Evolutionary conservation across 2,113 vertebrate species (phyloP).

Genomic region (Petromus typicus): DNA sequence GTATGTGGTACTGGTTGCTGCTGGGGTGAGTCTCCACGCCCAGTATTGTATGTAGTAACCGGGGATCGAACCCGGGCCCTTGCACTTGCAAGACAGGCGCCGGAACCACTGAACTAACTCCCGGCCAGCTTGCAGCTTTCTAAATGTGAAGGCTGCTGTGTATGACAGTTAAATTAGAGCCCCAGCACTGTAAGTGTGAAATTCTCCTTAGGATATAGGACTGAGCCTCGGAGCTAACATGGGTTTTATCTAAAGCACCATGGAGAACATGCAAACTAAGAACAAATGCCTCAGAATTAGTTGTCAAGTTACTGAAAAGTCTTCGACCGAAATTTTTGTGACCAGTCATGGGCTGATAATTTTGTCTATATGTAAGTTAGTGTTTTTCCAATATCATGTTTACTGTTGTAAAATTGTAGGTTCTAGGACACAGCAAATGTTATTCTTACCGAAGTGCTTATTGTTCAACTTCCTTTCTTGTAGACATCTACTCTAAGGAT

Average conservation of each 20-base stretch:
- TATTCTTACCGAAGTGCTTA: background rate
- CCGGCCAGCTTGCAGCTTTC: background rate
- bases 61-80: too few species aligned
- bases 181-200: fast-evolving
- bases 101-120: too few species aligned
- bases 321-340: background rate
- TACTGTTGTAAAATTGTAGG: background rate
- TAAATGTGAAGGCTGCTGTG: background rate
- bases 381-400: background rate
- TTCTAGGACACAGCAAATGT: background rate
- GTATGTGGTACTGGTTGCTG: too few species aligned
- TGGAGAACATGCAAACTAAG: background rate
- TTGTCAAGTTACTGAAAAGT: background rate
- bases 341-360: background rate
- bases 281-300: background rate
- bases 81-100: too few species aligned
- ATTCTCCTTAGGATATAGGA: background rate
- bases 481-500: background rate
- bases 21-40: too few species aligned
- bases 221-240: background rate
- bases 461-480: background rate
- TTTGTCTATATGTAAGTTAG: background rate
- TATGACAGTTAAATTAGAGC: background rate
- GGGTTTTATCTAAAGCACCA: background rate
- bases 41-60: too few species aligned